These are phyloP conservation scores for Mastigias papua DNA, from an alignment of 30 jellyfish, hydroid and myxozoan species.

Conservation along the genomic window DNA sequence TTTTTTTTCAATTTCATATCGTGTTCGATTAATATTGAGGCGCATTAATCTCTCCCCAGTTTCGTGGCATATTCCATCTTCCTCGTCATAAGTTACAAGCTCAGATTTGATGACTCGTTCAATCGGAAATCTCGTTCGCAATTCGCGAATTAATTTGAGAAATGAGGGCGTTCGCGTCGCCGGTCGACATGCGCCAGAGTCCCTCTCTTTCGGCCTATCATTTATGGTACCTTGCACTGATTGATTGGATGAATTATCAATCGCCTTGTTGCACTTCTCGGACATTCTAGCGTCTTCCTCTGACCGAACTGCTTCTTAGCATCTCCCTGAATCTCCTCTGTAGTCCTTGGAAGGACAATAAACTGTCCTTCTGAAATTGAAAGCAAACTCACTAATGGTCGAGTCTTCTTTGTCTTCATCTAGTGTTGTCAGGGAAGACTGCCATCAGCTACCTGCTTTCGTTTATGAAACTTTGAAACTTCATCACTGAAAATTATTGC, in stretches of 20 bases:
- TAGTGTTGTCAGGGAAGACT: background rate
- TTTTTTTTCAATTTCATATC: background rate
- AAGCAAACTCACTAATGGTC: background rate
- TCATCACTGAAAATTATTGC: background rate
- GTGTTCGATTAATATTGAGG: constrained; percentile 22
- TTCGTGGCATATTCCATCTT: constrained; percentile 64
- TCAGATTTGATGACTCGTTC: constrained; percentile 8
- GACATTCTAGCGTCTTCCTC: too few species aligned
- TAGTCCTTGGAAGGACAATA: background rate
- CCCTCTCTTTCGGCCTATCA: background rate
- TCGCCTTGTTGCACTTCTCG: too few species aligned
- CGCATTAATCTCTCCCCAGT: constrained; percentile 69
- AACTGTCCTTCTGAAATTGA: background rate
- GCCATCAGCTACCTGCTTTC: background rate
- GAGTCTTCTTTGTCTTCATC: background rate
- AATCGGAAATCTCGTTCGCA: constrained; percentile 61
- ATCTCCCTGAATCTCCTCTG: background rate
- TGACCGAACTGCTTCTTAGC: too few species aligned
- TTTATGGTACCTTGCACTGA: background rate
- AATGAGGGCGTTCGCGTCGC: constrained; percentile 52
- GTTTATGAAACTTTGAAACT: background rate
- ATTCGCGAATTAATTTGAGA: constrained; percentile 42
- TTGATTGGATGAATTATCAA: background rate
- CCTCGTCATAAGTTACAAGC: constrained; percentile 27
- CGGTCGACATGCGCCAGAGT: background rate